Conservation (phyloP, 2,888 invertebrate genomes). For the Toxonevra muliebris region DNA sequence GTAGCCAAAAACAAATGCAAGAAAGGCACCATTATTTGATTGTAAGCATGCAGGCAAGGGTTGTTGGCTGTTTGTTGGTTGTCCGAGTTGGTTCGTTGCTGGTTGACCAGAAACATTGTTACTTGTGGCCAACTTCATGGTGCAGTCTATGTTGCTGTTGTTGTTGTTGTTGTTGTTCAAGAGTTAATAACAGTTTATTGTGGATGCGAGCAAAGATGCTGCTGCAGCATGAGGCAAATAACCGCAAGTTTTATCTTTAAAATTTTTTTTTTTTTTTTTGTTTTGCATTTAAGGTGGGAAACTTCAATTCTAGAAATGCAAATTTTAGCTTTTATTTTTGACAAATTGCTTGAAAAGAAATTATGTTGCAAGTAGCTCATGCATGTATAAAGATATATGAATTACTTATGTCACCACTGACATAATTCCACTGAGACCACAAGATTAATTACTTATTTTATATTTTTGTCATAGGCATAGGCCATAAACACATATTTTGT, state of each 20-base stretch:
- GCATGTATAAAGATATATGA: too few relatives aligned
- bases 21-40: slow-evolving; percentile 38
- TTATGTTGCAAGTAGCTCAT: too few relatives aligned
- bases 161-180: too few relatives aligned
- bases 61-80: slow-evolving; percentile 10
- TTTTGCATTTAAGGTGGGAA: too few relatives aligned
- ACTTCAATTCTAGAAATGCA: too few relatives aligned
- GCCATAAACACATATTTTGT: too few relatives aligned
- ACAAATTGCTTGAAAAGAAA: too few relatives aligned
- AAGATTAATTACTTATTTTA: neutral
- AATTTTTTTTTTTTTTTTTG: neutral
- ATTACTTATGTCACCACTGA: neutral
- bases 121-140: slow-evolving; percentile 47
- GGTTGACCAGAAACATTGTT: slow-evolving; percentile 48
- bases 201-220: neutral
- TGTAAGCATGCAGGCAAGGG: slow-evolving; percentile 19
- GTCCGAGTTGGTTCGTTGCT: slow-evolving; percentile 31
- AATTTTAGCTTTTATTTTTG: too few relatives aligned
- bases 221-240: neutral
- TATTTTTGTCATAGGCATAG: too few relatives aligned
- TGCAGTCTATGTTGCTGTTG: slow-evolving; percentile 12
- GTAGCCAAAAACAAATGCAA: slow-evolving; percentile 15
- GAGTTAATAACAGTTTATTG: neutral
- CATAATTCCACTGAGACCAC: neutral
- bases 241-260: neutral